Conservation (phyloP, 2,113 vertebrate genomes). For the Scytalopus superciliaris region DNA sequence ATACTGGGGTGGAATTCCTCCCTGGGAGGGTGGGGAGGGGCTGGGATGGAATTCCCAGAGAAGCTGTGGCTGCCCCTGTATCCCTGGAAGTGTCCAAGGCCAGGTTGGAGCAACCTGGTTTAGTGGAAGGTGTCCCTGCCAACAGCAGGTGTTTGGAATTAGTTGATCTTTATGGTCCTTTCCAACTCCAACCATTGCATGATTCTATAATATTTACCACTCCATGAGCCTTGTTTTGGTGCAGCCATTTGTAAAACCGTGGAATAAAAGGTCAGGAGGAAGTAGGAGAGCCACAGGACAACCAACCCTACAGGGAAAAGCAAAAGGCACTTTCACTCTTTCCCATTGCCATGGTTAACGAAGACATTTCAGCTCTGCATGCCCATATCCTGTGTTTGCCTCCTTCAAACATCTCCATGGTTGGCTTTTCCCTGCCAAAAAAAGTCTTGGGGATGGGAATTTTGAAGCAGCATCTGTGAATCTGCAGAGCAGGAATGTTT, state of each 20-base stretch:
- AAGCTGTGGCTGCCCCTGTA: neutral
- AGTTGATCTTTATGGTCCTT: neutral
- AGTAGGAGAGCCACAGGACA: neutral
- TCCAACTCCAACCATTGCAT: neutral
- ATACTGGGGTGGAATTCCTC: neutral
- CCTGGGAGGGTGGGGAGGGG: neutral
- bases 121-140: neutral
- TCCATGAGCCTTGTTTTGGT: neutral
- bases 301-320: fast-evolving
- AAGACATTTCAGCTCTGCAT: neutral
- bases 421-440: slow-evolving; percentile 3
- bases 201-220: neutral
- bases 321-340: neutral
- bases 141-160: neutral
- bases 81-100: neutral
- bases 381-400: neutral
- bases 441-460: neutral
- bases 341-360: neutral
- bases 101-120: neutral
- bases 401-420: neutral
- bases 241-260: neutral
- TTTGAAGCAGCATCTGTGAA: neutral
- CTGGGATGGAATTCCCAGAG: neutral
- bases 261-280: neutral
- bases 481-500: neutral